Evolutionary conservation across 2,888 invertebrate genomes (phyloP).

Genomic region (Syrista parreyssii): DNA sequence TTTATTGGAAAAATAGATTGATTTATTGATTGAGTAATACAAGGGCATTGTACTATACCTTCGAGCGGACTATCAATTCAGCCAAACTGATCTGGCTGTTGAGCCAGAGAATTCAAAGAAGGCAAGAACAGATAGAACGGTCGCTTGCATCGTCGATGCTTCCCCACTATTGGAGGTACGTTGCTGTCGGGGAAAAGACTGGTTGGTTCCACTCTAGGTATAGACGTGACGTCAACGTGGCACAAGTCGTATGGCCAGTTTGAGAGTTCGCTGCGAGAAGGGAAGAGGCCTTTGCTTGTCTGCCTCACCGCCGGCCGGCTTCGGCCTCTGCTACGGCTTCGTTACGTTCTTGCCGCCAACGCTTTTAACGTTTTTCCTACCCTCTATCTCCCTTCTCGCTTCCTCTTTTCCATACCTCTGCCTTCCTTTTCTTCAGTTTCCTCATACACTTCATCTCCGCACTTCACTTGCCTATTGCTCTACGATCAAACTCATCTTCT

Average conservation of each 20-base stretch:
- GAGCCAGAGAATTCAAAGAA: background rate
- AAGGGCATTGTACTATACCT: background rate
- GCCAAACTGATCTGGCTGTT: background rate
- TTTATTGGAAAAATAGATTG: background rate
- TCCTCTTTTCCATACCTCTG: background rate
- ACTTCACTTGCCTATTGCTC: background rate
- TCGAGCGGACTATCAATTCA: background rate
- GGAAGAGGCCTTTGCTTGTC: constrained; percentile 27
- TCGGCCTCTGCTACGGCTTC: constrained; percentile 26
- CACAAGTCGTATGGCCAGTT: constrained; percentile 34
- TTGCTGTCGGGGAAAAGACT: constrained; percentile 22
- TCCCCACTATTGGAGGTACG: background rate
- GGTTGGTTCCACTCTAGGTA: constrained; percentile 51
- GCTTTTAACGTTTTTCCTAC: background rate
- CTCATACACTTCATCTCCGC: background rate
- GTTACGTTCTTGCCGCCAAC: background rate
- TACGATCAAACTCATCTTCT: background rate
- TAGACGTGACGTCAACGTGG: constrained; percentile 9
- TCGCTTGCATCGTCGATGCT: background rate
- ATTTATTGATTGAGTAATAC: background rate
- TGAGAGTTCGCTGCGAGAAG: constrained; percentile 31
- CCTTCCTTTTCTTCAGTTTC: background rate
- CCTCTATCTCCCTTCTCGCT: background rate
- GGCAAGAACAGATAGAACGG: background rate
- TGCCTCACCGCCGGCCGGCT: constrained; percentile 32